Percentiles rank a stretch among this genome's conserved stretches.
phyloP scores from a whole-genome alignment of 2,797 vertebrate genomes.

The Periparus ater region DNA sequence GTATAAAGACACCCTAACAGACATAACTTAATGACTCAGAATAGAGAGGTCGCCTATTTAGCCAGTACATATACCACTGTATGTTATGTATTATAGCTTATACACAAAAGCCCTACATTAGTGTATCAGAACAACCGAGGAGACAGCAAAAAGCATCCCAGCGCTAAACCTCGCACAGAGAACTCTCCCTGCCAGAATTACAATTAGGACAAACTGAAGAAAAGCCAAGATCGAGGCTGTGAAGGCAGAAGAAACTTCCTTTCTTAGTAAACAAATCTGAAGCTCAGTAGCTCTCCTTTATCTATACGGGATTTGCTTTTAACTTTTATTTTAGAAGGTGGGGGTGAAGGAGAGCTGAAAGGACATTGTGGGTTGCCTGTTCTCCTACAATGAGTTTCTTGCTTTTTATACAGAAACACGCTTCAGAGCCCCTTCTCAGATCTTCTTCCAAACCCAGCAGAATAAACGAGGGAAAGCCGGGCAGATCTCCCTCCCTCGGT shows the following conservation, averaged over 20 bases:
- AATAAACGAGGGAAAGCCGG: too few relatives aligned
- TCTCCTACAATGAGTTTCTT: not conserved
- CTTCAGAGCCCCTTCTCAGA: not conserved
- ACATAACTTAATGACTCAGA: not conserved
- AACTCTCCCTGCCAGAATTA: not conserved
- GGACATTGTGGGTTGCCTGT: not conserved
- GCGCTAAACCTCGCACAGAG: accelerated
- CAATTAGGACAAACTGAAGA: not conserved
- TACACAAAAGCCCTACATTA: not conserved
- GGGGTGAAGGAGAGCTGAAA: not conserved
- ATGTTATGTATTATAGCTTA: not conserved
- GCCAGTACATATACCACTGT: too few relatives aligned
- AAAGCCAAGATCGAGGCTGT: not conserved
- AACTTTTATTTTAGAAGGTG: not conserved
- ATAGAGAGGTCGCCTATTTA: not conserved
- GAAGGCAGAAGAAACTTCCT: not conserved
- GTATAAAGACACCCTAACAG: not conserved
- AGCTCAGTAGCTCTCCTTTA: not conserved
- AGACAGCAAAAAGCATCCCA: not conserved
- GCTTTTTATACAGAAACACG: not conserved
- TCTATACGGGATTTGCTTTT: not conserved
- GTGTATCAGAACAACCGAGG: not conserved
- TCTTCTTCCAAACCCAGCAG: not conserved
- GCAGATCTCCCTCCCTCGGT: not conserved
- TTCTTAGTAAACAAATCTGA: not conserved